Evolutionary conservation across 2,888 invertebrate species (phyloP).

Genomic region (Luperina testacea): DNA sequence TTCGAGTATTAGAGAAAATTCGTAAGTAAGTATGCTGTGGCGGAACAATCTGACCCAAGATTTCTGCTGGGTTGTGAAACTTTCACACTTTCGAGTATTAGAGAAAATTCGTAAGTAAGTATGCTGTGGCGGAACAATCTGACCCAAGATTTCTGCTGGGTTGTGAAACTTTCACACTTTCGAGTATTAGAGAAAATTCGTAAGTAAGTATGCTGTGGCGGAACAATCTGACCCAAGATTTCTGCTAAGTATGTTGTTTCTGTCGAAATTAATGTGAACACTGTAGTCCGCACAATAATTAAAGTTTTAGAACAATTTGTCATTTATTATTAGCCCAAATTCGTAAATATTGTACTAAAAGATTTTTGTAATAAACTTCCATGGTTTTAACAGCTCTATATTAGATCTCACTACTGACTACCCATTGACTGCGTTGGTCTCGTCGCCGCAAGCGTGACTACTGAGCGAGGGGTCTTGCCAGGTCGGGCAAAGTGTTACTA

Average conservation of each 20-base stretch:
- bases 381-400: no score
- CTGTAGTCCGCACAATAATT: not conserved
- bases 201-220: not conserved
- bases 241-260: no score
- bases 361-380: no score
- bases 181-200: not conserved
- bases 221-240: not conserved
- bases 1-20: not conserved
- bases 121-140: not conserved
- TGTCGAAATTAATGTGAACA: no score
- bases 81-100: not conserved
- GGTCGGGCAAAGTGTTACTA: not conserved
- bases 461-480: no score
- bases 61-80: conserved; percentile 52
- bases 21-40: not conserved
- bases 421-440: no score
- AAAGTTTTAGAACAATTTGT: not conserved
- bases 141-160: conserved; percentile 39
- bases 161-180: conserved; percentile 18
- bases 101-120: not conserved
- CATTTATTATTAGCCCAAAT: not conserved
- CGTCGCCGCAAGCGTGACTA: no score
- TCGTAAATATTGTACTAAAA: not conserved
- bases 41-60: not conserved
- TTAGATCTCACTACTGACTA: no score